Base-by-base conservation (phyloP, 2,888 invertebrate genomes). In the Autographa pulchrina region DNA sequence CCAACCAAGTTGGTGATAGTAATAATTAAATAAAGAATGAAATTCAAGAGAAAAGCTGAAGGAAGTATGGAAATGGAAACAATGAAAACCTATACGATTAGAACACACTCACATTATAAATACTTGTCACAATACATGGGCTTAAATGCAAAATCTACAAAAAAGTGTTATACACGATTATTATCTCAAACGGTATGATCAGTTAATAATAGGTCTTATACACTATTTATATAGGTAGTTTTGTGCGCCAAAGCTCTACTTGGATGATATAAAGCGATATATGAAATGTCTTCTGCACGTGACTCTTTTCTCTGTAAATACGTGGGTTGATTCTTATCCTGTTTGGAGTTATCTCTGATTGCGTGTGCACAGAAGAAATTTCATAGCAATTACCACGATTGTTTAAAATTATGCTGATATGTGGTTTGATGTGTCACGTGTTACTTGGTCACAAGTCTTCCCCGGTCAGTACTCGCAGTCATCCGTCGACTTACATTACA, bases 61-160 rank as follows among this genome's bases (percentile, higher is more conserved):
- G 74, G 64, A 62, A 72, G 77, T 74, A 80, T 80, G 79, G 74
- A 82, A 78, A 77, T 73, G 72, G 81, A 83, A 83, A 84, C 61
- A 72, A 86, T 80, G 82, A 83, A 83, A 83, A 20, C 72, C 31
- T 65, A 70, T 69, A 65, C 76, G 83, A 89, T 86, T 87, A 94
- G 92, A 93, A 91, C 92, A 94, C 94, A 93, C 91, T 91, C 92
- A 94, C 94, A 86, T 91, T 92, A 92, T 92, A 91, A 89, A 92
- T 92, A 93, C 86, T 86, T 90, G 93, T 92, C 94, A 95, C 94
- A 92, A 94, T 95, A 95, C 94, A 94, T 93, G 92, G 92, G 91
- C 91, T 92, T 94, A 95, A 90, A 95, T 94, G 93, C 91, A 93
- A 95, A 93, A 92, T 89, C 95, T 95, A 95, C 95, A 90, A 93